phyloP scores from a whole-genome alignment of 2,888 invertebrate species.

The Leptopterna dolabrata region DNA sequence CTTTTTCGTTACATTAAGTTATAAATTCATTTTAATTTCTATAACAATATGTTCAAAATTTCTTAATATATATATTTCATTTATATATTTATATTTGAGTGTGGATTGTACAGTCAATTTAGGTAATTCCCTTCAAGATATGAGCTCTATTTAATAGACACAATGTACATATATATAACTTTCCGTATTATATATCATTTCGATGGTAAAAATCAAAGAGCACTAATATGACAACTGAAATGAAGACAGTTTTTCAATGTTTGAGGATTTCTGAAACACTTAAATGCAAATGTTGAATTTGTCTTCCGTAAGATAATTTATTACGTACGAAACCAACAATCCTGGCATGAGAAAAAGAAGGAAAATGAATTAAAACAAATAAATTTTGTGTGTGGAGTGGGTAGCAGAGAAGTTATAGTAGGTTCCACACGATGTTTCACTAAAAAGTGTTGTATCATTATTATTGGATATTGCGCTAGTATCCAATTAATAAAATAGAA shows the following conservation, averaged over 20 bases:
- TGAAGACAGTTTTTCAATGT: neutral
- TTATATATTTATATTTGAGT: slow-evolving; percentile 56
- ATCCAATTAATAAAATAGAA: too few species aligned
- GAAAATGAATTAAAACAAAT: too few species aligned
- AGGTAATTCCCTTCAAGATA: slow-evolving; percentile 58
- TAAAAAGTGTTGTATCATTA: too few species aligned
- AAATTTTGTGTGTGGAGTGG: too few species aligned
- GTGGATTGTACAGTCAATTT: slow-evolving; percentile 60
- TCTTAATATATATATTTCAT: slow-evolving; percentile 57
- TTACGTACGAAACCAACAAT: neutral
- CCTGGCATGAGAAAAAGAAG: neutral
- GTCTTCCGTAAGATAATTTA: neutral
- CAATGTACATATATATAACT: slow-evolving; percentile 55
- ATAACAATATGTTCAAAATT: slow-evolving; percentile 60
- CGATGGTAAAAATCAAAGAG: neutral
- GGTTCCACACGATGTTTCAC: too few species aligned
- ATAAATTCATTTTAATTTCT: slow-evolving; percentile 60
- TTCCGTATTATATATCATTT: slow-evolving; percentile 36
- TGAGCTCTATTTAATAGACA: slow-evolving; percentile 58
- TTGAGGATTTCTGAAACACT: slow-evolving; percentile 22
- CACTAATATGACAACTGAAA: slow-evolving; percentile 11
- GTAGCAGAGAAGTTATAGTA: too few species aligned
- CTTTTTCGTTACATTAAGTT: slow-evolving; percentile 59
- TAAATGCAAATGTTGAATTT: slow-evolving; percentile 36
- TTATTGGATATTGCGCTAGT: too few species aligned